A percentile compares a stretch with the other conserved stretches of the same genome.
Evolutionary conservation across 2,797 vertebrate genomes (phyloP).

Genomic region (Tragopan temminckii): DNA sequence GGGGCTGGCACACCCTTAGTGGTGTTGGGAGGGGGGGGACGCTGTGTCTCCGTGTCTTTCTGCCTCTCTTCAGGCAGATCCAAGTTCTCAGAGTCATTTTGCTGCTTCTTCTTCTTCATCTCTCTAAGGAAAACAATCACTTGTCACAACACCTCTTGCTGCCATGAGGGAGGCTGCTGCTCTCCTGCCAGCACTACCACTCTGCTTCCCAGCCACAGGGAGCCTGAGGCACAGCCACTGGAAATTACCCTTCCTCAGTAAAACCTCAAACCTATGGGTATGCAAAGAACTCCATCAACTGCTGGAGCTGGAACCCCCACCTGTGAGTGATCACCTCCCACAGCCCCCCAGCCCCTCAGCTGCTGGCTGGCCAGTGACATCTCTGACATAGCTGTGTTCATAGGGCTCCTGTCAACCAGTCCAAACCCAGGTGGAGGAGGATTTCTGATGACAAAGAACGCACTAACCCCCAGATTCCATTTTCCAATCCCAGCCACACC

Average conservation of each 20-base stretch:
- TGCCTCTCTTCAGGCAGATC: constrained; percentile 80
- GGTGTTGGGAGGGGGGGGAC: constrained; percentile 65
- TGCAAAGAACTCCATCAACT: neutral
- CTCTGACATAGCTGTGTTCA: neutral
- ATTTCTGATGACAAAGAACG: neutral
- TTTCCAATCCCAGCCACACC: neutral
- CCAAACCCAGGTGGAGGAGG: neutral
- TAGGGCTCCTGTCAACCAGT: neutral
- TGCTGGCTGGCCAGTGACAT: neutral
- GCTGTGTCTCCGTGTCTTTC: constrained; percentile 17
- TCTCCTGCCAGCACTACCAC: neutral
- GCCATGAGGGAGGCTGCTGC: neutral
- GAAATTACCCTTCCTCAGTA: neutral
- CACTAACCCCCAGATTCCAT: neutral
- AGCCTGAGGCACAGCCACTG: accelerated
- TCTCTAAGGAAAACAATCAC: constrained; percentile 81
- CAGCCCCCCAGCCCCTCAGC: neutral
- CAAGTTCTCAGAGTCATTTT: constrained; percentile 74
- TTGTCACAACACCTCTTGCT: no score
- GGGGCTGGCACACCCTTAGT: constrained; percentile 65
- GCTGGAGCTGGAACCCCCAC: no score
- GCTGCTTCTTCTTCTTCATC: constrained; percentile 93
- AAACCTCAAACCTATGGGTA: accelerated
- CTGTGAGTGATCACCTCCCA: neutral
- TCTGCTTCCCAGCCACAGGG: neutral